Conservation (phyloP, 1,140 invertebrate species). For the Achatina immaculata region DNA sequence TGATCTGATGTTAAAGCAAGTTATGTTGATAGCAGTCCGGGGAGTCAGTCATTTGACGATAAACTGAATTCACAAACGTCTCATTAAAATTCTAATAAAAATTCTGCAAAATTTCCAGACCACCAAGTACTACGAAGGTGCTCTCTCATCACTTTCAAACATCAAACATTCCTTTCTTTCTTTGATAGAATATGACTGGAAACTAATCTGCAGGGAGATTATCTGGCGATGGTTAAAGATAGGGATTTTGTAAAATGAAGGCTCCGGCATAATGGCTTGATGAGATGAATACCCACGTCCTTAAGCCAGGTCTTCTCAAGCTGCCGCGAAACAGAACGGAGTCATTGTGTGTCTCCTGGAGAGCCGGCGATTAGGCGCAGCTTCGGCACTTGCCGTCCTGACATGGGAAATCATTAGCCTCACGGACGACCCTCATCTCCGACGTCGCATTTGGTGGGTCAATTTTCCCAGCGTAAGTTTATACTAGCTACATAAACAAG, state of each 20-base stretch:
- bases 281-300: not conserved
- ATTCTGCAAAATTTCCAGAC: not conserved
- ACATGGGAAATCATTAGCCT: not conserved
- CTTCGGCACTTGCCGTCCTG: not conserved
- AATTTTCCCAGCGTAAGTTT: not conserved
- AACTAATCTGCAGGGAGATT: conserved; percentile 29
- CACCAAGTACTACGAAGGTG: not conserved
- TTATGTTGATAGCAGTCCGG: too few relatives aligned
- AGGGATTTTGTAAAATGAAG: conserved; percentile 35
- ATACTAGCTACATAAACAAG: too few relatives aligned
- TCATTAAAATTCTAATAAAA: too few relatives aligned
- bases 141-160: conserved; percentile 25
- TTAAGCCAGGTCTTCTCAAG: not conserved
- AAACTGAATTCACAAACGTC: too few relatives aligned
- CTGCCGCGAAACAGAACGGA: not conserved
- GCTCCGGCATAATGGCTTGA: conserved; percentile 10
- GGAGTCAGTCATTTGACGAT: too few relatives aligned
- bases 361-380: not conserved
- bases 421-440: not conserved
- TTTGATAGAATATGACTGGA: conserved; percentile 24
- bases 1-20: too few relatives aligned
- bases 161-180: conserved; percentile 30
- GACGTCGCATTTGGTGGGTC: not conserved
- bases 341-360: conserved; percentile 3
- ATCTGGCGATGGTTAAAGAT: conserved; percentile 28